Evolutionary conservation across 2,113 vertebrate genomes (phyloP), one percentile per base, ranked within the genome.

Genomic region (Hucho hucho): DNA sequence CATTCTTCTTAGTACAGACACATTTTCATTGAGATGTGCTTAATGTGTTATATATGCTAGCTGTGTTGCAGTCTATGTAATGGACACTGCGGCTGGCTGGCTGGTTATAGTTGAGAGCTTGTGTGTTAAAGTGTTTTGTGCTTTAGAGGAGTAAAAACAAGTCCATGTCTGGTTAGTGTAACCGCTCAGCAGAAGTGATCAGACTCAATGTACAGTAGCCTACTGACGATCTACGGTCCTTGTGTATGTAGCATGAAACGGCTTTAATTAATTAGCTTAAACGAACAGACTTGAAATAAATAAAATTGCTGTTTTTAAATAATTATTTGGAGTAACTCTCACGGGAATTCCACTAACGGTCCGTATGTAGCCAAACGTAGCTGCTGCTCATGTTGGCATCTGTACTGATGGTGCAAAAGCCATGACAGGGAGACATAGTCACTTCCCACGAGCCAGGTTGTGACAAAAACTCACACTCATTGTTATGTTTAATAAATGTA

Each of bases 41-140:
- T 70, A 69, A 75, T 12, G 4, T 80, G 76, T 84, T 77, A 9
- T 46, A 61, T 24, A 26, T 70, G 58, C 26, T 22, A 53, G 74
- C 73, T 12, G 6, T 47, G 75, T 63, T 58, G 59, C 59, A 49
- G 12, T 18, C 3, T 53, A 72, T 86, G 79, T 84, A 83, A 83
- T 64, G 73, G 16, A 77, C 43, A 84, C 75, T 24, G 65, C 37
- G 1, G 9, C 37, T 43, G 37, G 32, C 32, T 43, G 37, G 37
- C 37, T 37, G 37, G 37, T 73, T 59, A 28, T 28, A 74, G 43
- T 71, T 64, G 59, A 74, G 75, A 49, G 72, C 37, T 74, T 47
- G 46, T 73, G 72, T 77, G 78, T 74, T 37, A 29, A 81, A 71
- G 73, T 80, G 75, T 61, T 79, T 67, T 83, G 83, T 87, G 79